Percentiles rank a stretch among this genome's conserved stretches.
Conservation (phyloP, 2,888 invertebrate species). For the Cecidostiba fungosa region DNA sequence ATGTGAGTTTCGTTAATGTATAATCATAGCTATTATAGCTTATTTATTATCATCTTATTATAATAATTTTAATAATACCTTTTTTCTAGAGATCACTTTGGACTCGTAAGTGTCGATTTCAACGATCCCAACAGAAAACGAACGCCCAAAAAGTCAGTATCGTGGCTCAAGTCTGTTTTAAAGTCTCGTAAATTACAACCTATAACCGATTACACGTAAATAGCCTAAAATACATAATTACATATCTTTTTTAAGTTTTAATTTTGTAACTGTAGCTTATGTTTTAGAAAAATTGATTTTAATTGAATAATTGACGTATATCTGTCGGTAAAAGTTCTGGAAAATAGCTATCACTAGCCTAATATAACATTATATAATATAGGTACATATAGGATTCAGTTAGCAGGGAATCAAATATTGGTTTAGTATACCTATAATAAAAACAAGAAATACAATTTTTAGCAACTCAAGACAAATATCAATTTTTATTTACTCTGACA, state of each 20-base stretch:
- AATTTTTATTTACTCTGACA: slow-evolving; percentile 60
- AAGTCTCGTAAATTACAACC: slow-evolving; percentile 82
- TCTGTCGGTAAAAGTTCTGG: too few species aligned
- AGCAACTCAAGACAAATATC: slow-evolving; percentile 59
- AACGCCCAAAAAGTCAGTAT: slow-evolving; percentile 84
- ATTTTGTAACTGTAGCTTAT: too few species aligned
- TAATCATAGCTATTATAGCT: too few species aligned
- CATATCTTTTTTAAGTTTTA: too few species aligned
- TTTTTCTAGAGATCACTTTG: slow-evolving; percentile 81
- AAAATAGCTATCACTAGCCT: too few species aligned
- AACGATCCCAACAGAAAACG: slow-evolving; percentile 82
- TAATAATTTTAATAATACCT: neutral
- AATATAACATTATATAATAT: too few species aligned
- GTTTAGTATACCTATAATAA: slow-evolving; percentile 15
- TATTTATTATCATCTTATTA: too few species aligned
- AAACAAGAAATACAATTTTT: slow-evolving; percentile 27
- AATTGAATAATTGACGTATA: too few species aligned
- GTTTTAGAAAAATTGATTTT: too few species aligned
- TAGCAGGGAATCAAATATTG: neutral
- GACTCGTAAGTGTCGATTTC: slow-evolving; percentile 87
- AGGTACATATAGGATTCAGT: too few species aligned
- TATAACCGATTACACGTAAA: neutral
- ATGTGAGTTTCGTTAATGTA: too few species aligned
- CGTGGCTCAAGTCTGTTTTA: slow-evolving; percentile 76
- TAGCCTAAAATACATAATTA: too few species aligned